phyloP scores from a whole-genome alignment of 2,113 vertebrate species.

The Thymallus thymallus region DNA sequence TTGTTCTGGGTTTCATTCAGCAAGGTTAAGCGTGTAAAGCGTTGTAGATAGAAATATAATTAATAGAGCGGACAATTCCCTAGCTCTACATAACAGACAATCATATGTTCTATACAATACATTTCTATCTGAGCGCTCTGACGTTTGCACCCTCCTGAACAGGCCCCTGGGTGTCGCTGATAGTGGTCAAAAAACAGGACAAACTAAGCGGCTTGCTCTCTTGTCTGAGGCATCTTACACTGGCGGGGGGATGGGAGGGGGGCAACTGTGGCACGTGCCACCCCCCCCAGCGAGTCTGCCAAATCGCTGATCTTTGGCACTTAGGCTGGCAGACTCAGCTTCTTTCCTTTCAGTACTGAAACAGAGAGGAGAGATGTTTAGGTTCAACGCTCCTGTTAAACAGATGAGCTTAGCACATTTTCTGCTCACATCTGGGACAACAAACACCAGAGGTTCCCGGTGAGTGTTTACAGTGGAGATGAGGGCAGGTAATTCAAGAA shows the following conservation, averaged over 20 bases:
- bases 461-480: background rate
- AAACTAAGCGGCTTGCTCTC: conserved; percentile 74
- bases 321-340: conserved; percentile 99
- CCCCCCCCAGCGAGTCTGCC: conserved; percentile 68
- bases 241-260: conserved; percentile 71
- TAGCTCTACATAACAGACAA: too few relatives aligned
- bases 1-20: conserved; percentile 50
- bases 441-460: background rate
- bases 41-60: too few relatives aligned
- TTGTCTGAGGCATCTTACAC: conserved; percentile 89
- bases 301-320: conserved; percentile 81
- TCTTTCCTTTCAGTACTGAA: conserved; percentile 98
- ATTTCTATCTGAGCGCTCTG: too few relatives aligned
- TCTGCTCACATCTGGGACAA: background rate
- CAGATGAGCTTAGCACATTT: background rate
- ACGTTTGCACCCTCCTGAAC: too few relatives aligned
- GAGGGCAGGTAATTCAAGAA: too few relatives aligned
- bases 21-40: too few relatives aligned
- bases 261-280: conserved; percentile 78
- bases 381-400: background rate
- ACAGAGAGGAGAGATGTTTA: conserved; percentile 33
- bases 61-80: too few relatives aligned
- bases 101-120: too few relatives aligned
- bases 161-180: conserved; percentile 57
- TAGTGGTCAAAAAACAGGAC: conserved; percentile 59